Evolutionary conservation across 2,113 vertebrate species (phyloP), one percentile per base, ranked within the genome.

Genomic region (Semnornis frantzii): DNA sequence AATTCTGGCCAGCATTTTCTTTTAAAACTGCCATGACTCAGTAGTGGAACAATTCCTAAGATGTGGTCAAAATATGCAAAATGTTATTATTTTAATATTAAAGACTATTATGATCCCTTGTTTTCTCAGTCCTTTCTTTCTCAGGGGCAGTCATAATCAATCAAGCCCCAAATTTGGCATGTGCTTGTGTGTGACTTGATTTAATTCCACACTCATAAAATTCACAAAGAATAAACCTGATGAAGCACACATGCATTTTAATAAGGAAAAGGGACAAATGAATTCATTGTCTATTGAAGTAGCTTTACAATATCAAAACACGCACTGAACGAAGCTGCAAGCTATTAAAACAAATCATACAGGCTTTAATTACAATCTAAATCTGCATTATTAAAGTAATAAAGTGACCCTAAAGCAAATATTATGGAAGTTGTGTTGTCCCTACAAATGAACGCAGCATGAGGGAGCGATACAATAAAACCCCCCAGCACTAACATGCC

Each of bases 371-470:
- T 96, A 89, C 92, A 93, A 88, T 82, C 76, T 90, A 90, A 94
- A 87, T 92, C 76, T 79, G 48, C 78, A 84, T 93, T 94, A 96
- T 80, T 95, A 82, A 91, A 77, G 90, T 68, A 94, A 96, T 92
- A 94, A 95, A 96, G 85, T 95, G 95, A 96, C 95, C 96, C 82
- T 94, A 94, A 95, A 89, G 96, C 78, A 96, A 96, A 92, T 93
- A 90, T 93, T 96, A 83, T 91, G 85, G 80, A 80, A 96, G 83
- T 95, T 84, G 69, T 85, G 79, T 94, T 91, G 90, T 85, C 84
- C 91, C 85, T 92, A 73, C 72, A 96, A 95, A 95, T 80, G 90
- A 95, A 84, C 92, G 50, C 90, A 94, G 92, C 84, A 70, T 91
- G 94, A 79, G 63, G 68, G 74, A 84, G 44, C 1, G 78, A 88